Evolutionary conservation across 2,888 invertebrate genomes (phyloP).

Genomic region (Caradrina clavipalpis): DNA sequence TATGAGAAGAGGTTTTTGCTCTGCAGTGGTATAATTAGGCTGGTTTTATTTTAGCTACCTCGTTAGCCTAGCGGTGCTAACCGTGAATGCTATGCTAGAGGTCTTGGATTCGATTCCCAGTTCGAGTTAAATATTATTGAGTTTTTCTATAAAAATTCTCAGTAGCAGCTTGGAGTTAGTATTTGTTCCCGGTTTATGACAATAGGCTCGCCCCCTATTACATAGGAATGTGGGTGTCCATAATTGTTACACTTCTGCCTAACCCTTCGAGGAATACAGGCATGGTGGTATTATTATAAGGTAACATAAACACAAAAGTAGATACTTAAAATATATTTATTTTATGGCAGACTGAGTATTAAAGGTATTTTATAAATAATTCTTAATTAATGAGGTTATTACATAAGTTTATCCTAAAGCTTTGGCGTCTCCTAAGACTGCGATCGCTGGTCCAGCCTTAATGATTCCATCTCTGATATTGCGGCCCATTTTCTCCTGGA

Average conservation of each 20-base stretch:
- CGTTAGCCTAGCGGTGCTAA: too few relatives aligned
- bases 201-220: neutral
- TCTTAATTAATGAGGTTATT: conserved; percentile 1
- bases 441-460: neutral
- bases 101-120: too few relatives aligned
- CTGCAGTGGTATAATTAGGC: too few relatives aligned
- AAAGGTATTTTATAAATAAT: conserved; percentile 13
- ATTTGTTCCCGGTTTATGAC: too few relatives aligned
- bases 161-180: too few relatives aligned
- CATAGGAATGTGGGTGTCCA: neutral
- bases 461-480: neutral
- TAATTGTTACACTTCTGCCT: neutral
- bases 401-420: neutral
- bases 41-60: too few relatives aligned
- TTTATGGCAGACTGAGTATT: conserved; percentile 44
- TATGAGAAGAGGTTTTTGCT: too few relatives aligned
- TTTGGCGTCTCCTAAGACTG: neutral
- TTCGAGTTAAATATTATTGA: too few relatives aligned
- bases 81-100: too few relatives aligned
- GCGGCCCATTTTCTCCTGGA: neutral
- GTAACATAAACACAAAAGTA: conserved; percentile 8
- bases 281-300: too few relatives aligned
- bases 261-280: neutral
- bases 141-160: too few relatives aligned
- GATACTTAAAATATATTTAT: conserved; percentile 33